Conservation (phyloP, 2,113 vertebrate species). For the Egretta garzetta region DNA sequence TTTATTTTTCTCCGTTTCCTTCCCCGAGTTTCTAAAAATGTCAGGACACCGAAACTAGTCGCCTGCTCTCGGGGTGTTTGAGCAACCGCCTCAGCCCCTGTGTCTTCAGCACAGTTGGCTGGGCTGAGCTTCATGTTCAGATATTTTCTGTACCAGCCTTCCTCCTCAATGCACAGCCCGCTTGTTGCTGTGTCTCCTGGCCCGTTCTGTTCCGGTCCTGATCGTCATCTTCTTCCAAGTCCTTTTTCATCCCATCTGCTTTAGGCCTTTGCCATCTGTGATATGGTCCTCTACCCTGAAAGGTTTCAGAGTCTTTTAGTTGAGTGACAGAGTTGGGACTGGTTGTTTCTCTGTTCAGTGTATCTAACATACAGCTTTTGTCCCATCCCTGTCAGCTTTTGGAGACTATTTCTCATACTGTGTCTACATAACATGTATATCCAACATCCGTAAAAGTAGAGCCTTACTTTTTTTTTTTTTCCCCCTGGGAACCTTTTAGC, state of each 20-base stretch:
- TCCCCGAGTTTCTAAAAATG: not conserved
- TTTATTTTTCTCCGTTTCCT: not conserved
- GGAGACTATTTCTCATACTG: not conserved
- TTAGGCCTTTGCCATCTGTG: conserved; percentile 4
- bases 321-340: not conserved
- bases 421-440: not conserved
- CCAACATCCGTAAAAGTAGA: not conserved
- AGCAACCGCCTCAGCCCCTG: not conserved
- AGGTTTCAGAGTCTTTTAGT: not conserved
- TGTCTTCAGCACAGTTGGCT: not conserved
- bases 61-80: not conserved
- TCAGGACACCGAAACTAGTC: not conserved
- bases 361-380: not conserved
- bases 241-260: not conserved
- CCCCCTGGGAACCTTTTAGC: not conserved
- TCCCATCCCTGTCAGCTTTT: not conserved
- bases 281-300: not conserved
- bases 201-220: not conserved
- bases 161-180: not conserved
- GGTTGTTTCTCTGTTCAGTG: not conserved
- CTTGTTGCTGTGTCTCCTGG: not conserved
- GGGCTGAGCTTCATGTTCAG: not conserved
- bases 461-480: not conserved
- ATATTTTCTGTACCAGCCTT: not conserved
- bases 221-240: not conserved